Evolutionary conservation across 2,888 invertebrate genomes (phyloP), one percentile per base, ranked within the genome.

Genomic region (Conus canariensis): DNA sequence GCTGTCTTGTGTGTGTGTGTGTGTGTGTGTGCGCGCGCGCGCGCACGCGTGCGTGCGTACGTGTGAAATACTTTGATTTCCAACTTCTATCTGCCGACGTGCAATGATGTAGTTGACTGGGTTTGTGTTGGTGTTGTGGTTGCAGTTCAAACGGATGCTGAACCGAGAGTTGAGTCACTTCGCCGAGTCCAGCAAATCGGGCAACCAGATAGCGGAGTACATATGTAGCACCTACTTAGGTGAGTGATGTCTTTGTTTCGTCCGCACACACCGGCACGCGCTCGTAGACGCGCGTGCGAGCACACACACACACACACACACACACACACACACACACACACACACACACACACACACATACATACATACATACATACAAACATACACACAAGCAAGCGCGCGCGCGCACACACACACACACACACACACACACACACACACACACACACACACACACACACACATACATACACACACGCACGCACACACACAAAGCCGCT

Each of bases 161-260:
- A 99, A 99, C 97, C 98, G 99, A 97, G 99, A 99, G 97, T 97
- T 99, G 96, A 99, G 98, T 96, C 99, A 99, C 97, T 99, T 99
- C 97, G 99, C 99, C 93, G 99, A 99, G 97, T 99, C 99, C 93
- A 99, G 99, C 97, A 99, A 98, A 97, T 99, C 99, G 94, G 99
- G 99, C 96, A 99, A 99, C 97, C 99, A 99, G 97, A 99, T 99
- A 96, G 99, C 99, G 91, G 99, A 99, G 97, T 99, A 99, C 97
- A 99, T 99, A 97, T 99, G 99, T 97, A 98, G 98, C 95, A 99
- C 99, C 95, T 99, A 99, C 97, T 98, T 99, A 97, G 99, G 99
- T 99, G 97, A 98, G 98, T 97, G 45, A 16, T 9, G 16, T 67
- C 59, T 83, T 59, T 9, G 7, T 8, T 5, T 19, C 12, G 60